phyloP scores from a whole-genome alignment of 2,888 invertebrate genomes.

The Theretra japonica region DNA sequence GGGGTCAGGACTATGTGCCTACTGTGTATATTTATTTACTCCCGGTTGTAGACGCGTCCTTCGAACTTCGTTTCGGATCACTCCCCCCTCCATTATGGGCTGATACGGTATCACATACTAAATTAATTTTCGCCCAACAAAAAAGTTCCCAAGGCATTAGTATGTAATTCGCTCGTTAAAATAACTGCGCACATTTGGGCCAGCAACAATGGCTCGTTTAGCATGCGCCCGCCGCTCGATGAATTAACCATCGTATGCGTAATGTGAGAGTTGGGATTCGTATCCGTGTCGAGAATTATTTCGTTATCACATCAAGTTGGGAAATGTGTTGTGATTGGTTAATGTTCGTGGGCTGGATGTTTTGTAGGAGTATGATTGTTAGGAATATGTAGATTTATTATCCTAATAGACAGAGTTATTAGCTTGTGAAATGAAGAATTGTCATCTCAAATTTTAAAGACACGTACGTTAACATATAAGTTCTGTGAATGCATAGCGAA shows the following conservation, averaged over 20 bases:
- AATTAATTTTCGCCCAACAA: not conserved
- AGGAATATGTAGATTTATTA: too few relatives aligned
- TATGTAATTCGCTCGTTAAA: not conserved
- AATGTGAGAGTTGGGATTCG: conserved; percentile 17
- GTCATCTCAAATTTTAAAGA: too few relatives aligned
- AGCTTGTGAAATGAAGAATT: too few relatives aligned
- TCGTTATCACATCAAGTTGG: not conserved
- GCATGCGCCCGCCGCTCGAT: not conserved
- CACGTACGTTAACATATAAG: too few relatives aligned
- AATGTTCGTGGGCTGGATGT: not conserved
- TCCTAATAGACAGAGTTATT: too few relatives aligned
- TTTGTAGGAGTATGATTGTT: not conserved
- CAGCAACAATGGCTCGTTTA: not conserved
- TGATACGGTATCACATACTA: not conserved
- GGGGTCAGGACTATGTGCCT: too few relatives aligned
- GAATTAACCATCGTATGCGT: conserved; percentile 34
- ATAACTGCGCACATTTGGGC: conserved; percentile 18
- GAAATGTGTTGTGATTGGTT: not conserved
- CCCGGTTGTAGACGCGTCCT: too few relatives aligned
- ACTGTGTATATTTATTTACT: too few relatives aligned
- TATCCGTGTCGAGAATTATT: not conserved
- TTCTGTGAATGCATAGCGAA: too few relatives aligned
- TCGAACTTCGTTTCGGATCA: too few relatives aligned
- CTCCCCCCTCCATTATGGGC: too few relatives aligned
- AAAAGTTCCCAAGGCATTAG: not conserved